A percentile compares a stretch with the other conserved stretches of the same genome.
These are phyloP conservation scores for Ennomos quercinarius DNA, from an alignment of 2,888 invertebrate species.

Conservation along the genomic window DNA sequence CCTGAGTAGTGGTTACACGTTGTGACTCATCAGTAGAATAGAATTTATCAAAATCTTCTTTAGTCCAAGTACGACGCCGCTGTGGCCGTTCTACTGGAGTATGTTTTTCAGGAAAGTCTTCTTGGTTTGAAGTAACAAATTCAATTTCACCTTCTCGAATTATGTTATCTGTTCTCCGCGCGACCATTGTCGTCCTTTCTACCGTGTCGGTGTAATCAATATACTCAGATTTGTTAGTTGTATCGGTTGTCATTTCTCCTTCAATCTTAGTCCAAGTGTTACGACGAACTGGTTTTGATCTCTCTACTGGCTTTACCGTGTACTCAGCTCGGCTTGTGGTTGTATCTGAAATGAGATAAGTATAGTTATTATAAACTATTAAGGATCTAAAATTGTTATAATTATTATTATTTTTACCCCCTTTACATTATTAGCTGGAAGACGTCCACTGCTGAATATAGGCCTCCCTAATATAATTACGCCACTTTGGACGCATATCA, in stretches of 20 bases:
- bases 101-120: slow-evolving; percentile 87
- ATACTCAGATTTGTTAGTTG: slow-evolving; percentile 88
- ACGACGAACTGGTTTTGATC: slow-evolving; percentile 87
- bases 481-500: too few species aligned
- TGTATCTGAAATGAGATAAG: slow-evolving; percentile 81
- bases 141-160: slow-evolving; percentile 88
- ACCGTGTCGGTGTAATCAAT: slow-evolving; percentile 86
- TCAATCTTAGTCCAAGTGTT: slow-evolving; percentile 92
- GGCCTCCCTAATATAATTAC: too few species aligned
- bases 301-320: slow-evolving; percentile 88
- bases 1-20: slow-evolving; percentile 88
- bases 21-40: slow-evolving; percentile 85
- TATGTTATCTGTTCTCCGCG: slow-evolving; percentile 87
- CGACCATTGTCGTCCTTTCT: slow-evolving; percentile 86
- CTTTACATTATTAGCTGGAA: too few species aligned
- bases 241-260: slow-evolving; percentile 89
- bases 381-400: too few species aligned
- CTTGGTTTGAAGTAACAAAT: slow-evolving; percentile 87
- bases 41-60: slow-evolving; percentile 90
- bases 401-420: too few species aligned
- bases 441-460: too few species aligned
- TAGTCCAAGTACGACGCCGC: slow-evolving; percentile 89
- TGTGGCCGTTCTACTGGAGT: slow-evolving; percentile 84
- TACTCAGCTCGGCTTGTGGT: slow-evolving; percentile 90
- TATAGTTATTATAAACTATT: slow-evolving; percentile 1